Percentiles rank a stretch among this genome's conserved stretches.
Evolutionary conservation across 2,113 vertebrate species (phyloP).

Genomic region (Sarotherodon lohbergeri): DNA sequence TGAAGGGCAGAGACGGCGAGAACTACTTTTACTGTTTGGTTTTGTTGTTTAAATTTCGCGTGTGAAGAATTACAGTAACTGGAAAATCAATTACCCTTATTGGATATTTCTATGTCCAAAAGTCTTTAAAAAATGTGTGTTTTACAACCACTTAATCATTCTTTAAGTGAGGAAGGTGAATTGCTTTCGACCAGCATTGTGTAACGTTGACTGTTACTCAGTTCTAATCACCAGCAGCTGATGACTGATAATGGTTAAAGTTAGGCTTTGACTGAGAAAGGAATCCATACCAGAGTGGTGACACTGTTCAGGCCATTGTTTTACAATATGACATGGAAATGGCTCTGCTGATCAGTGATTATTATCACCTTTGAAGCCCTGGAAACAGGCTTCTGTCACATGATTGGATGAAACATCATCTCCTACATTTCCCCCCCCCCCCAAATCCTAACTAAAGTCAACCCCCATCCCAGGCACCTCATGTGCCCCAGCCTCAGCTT

Average conservation of each 20-base stretch:
- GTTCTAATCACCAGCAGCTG: background rate
- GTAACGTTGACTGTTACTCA: background rate
- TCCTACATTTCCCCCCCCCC: background rate
- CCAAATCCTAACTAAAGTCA: background rate
- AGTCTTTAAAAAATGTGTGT: background rate
- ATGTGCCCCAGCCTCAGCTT: background rate
- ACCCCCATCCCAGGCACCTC: conserved; percentile 9
- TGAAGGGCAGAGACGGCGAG: background rate
- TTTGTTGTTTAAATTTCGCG: background rate
- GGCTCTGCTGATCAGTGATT: background rate
- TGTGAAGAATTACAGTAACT: background rate
- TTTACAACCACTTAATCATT: background rate
- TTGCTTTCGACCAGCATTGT: background rate
- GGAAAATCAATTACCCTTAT: background rate
- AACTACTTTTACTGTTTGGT: background rate
- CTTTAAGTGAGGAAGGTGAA: background rate
- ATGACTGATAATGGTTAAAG: background rate
- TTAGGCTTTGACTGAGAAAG: background rate
- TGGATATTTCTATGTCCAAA: background rate
- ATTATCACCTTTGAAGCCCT: background rate
- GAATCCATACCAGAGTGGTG: background rate
- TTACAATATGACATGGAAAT: background rate
- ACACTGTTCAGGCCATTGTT: background rate
- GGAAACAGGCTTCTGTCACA: background rate
- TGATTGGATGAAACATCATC: conserved; percentile 17